Percentiles rank a stretch among this genome's conserved stretches.
Conservation (phyloP, 2,888 invertebrate genomes). For the Eupeodes luniger region DNA sequence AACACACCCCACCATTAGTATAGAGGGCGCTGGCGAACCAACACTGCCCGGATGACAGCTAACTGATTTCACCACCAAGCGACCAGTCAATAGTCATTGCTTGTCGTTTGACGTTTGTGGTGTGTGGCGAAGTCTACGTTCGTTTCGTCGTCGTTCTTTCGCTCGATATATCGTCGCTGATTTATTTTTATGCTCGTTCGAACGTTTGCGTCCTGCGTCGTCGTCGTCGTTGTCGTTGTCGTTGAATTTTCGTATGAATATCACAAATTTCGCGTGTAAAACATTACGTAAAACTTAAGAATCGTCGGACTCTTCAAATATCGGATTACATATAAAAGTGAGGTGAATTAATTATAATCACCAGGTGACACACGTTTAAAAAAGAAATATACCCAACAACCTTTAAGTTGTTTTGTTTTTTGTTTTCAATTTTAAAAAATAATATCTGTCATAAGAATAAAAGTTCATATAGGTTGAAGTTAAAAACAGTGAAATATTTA, state of each 20-base stretch:
- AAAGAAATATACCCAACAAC: neutral
- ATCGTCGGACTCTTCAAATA: conserved; percentile 41
- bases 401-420: conserved; percentile 23
- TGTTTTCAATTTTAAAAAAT: neutral
- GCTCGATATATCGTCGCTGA: conserved; percentile 19
- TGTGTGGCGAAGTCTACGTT: conserved; percentile 72
- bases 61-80: conserved; percentile 57
- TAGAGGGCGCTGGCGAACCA: conserved; percentile 72
- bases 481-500: conserved; percentile 7
- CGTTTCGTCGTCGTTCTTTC: conserved; percentile 49
- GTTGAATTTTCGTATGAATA: neutral
- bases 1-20: conserved; percentile 65
- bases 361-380: neutral
- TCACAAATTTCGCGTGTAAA: conserved; percentile 42
- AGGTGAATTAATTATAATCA: conserved; percentile 15
- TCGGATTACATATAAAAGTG: conserved; percentile 27
- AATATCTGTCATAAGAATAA: conserved; percentile 1
- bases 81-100: conserved; percentile 75
- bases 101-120: conserved; percentile 76
- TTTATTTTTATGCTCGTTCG: conserved; percentile 35
- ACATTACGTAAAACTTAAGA: conserved; percentile 27
- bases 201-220: conserved; percentile 40
- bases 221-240: conserved; percentile 19
- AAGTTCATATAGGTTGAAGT: neutral
- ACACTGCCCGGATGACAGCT: conserved; percentile 66